Percentiles rank a stretch among this genome's conserved stretches.
phyloP scores from a whole-genome alignment of 1,140 invertebrate genomes.

The Medauroidea extradentata region DNA sequence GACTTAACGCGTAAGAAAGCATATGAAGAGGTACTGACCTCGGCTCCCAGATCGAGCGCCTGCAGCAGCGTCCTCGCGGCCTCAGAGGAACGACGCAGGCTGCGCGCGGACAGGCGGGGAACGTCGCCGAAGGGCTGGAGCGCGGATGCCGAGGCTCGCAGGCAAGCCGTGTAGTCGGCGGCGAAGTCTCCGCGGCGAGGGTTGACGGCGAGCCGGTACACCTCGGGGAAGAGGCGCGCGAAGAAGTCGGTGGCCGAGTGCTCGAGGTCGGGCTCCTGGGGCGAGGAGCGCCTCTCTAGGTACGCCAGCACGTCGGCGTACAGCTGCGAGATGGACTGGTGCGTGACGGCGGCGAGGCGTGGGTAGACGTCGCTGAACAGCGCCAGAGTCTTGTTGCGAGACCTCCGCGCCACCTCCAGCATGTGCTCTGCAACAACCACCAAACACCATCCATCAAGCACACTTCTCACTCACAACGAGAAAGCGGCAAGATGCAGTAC shows the following conservation, averaged over 20 bases:
- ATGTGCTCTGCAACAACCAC: slow-evolving; percentile 73
- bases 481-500: too few species aligned
- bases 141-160: slow-evolving; percentile 65
- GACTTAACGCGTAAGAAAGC: too few species aligned
- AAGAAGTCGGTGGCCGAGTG: slow-evolving; percentile 72
- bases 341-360: slow-evolving; percentile 58
- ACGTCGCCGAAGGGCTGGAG: slow-evolving; percentile 78
- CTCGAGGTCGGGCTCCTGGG: slow-evolving; percentile 46
- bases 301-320: slow-evolving; percentile 67
- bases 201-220: slow-evolving; percentile 68
- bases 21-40: slow-evolving; percentile 38
- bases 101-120: slow-evolving; percentile 62
- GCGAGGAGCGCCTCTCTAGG: slow-evolving; percentile 39
- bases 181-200: slow-evolving; percentile 57
- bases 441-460: too few species aligned
- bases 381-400: slow-evolving; percentile 72
- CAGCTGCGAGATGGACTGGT: slow-evolving; percentile 56
- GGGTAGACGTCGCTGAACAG: slow-evolving; percentile 72
- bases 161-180: slow-evolving; percentile 67
- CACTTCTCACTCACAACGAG: too few species aligned
- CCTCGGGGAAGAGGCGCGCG: slow-evolving; percentile 73
- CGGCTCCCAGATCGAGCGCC: slow-evolving; percentile 38
- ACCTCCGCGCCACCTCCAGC: slow-evolving; percentile 61
- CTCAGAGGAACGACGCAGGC: slow-evolving; percentile 66
- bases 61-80: slow-evolving; percentile 59